Evolutionary conservation across 2,113 vertebrate genomes (phyloP).

Genomic region (Limnothrissa miodon): DNA sequence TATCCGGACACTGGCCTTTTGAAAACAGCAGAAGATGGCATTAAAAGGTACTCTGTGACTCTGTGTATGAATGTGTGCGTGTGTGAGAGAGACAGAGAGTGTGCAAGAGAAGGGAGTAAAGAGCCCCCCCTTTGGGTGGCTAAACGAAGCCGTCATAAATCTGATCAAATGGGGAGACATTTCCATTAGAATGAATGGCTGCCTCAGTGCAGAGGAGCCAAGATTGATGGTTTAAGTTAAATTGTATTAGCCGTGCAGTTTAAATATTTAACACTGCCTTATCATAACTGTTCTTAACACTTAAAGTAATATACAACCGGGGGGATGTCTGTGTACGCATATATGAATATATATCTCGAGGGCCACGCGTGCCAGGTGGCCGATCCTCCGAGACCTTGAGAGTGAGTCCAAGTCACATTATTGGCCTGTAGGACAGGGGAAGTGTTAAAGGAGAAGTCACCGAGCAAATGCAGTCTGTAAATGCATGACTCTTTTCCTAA

Average conservation of each 20-base stretch:
- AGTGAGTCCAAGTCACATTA: background rate
- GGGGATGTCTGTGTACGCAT: slow-evolving; percentile 44
- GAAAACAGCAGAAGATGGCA: too few relatives aligned
- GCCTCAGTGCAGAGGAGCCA: slow-evolving; percentile 63
- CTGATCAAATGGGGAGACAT: slow-evolving; percentile 75
- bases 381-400: background rate
- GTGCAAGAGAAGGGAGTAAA: too few relatives aligned
- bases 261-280: slow-evolving; percentile 90
- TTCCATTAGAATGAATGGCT: slow-evolving; percentile 73
- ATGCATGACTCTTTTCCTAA: too few relatives aligned
- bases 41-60: too few relatives aligned
- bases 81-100: too few relatives aligned
- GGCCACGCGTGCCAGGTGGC: slow-evolving; percentile 7
- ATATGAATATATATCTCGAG: slow-evolving; percentile 32
- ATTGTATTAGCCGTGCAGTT: slow-evolving; percentile 82
- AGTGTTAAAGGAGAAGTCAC: too few relatives aligned
- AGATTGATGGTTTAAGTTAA: slow-evolving; percentile 89
- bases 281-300: slow-evolving; percentile 90
- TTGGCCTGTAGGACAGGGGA: background rate
- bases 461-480: too few relatives aligned
- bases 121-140: slow-evolving; percentile 16
- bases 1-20: too few relatives aligned
- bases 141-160: slow-evolving; percentile 73
- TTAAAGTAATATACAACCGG: slow-evolving; percentile 75
- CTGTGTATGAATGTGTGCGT: too few relatives aligned